Base-by-base conservation (phyloP, 2,797 vertebrate species). In the Schizothorax lantsangensis region DNA sequence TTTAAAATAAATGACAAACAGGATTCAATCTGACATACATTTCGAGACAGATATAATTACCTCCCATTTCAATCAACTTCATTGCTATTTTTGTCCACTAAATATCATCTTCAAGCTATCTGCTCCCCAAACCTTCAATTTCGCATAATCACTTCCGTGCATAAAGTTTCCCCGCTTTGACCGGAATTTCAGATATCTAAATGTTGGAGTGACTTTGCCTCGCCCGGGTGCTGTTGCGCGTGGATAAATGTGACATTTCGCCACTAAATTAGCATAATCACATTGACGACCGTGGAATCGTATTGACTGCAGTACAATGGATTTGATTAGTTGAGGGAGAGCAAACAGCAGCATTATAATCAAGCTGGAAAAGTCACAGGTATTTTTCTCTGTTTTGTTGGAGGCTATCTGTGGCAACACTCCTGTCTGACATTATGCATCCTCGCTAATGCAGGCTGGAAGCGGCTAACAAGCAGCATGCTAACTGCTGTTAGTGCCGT, bases 211-310 rank as follows among this genome's bases (percentile, higher is more conserved):
- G 86, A 88, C 88, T 57, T 89, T 87, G 89, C 91, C 91, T 93
- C 88, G 88, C 83, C 90, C 88, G 87, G 45, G 80, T 84, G 89
- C 88, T 87, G 91, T 92, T 92, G 87, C 91, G 88, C 84, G 87
- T 91, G 93, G 92, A 91, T 89, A 92, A 93, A 92, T 90, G 83
- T 95, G 94, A 95, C 95, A 95, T 95, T 95, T 95, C 91, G 93
- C 92, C 92, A 91, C 93, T 90, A 89, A 93, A 95, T 95, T 94
- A 93, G 91, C 93, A 94, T 95, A 95, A 95, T 95, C 93, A 92
- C 91, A 91, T 86, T 93, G 94, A 95, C 93, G 92, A 91, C 91
- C 91, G 93, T 92, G 93, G 91, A 95, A 94, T 94, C 92, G 90
- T 68, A 89, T 87, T 91, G 91, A 95, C 92, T 92, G 91, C 90